These are phyloP conservation scores for Chionis minor DNA, from an alignment of 2,113 vertebrate species.

Conservation along the genomic window DNA sequence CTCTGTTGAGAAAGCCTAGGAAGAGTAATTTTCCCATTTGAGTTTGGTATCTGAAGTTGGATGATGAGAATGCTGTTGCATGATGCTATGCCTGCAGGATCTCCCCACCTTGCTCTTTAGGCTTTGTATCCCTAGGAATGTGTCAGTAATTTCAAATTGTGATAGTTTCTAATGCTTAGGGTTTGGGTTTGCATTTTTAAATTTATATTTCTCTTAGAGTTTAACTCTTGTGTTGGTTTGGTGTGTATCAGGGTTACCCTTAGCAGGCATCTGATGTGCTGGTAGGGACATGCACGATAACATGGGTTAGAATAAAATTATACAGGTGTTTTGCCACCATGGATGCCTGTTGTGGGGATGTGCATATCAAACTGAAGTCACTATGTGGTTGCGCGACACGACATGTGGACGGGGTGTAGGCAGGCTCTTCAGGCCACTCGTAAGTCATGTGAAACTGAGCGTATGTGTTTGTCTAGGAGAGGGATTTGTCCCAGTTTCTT, in stretches of 20 bases:
- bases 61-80: neutral
- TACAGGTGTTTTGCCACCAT: neutral
- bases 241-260: neutral
- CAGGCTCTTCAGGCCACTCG: neutral
- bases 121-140: neutral
- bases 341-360: neutral
- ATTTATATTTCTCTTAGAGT: neutral
- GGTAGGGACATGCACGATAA: neutral
- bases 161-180: neutral
- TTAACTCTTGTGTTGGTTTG: neutral
- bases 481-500: neutral
- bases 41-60: neutral
- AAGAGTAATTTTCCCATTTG: neutral
- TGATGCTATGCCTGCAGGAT: neutral
- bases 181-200: neutral
- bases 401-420: neutral
- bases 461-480: neutral
- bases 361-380: neutral
- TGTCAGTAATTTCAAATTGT: neutral
- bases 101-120: neutral
- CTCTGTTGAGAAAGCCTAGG: neutral
- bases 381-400: neutral
- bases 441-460: neutral
- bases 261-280: neutral
- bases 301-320: neutral